A percentile compares a stretch with the other conserved stretches of the same genome.
Evolutionary conservation across 2,113 vertebrate species (phyloP).

Genomic region (Monopterus albus): DNA sequence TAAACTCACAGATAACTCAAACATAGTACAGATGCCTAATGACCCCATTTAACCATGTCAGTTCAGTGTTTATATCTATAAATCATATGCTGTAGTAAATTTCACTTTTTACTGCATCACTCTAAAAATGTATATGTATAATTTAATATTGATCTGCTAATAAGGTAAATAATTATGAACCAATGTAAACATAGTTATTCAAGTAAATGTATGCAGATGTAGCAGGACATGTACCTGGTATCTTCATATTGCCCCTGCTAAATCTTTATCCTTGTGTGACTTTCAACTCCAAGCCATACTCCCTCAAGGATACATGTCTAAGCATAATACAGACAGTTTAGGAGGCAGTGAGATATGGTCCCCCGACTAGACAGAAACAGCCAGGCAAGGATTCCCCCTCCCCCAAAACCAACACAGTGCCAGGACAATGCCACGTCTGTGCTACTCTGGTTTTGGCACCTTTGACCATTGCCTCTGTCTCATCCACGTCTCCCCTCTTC

Average conservation of each 20-base stretch:
- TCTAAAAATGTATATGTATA: no score
- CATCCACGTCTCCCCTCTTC: slow-evolving; percentile 58
- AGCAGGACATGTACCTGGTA: slow-evolving; percentile 7
- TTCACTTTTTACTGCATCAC: slow-evolving; percentile 11
- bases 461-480: slow-evolving; percentile 61
- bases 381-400: slow-evolving; percentile 39
- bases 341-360: slow-evolving; percentile 66
- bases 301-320: slow-evolving; percentile 77
- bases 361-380: slow-evolving; percentile 53
- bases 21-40: slow-evolving; percentile 47
- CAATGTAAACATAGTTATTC: slow-evolving; percentile 6
- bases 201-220: slow-evolving; percentile 37
- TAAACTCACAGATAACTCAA: slow-evolving; percentile 54
- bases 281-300: slow-evolving; percentile 69
- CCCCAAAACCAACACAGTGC: slow-evolving; percentile 19
- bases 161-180: slow-evolving; percentile 3
- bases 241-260: slow-evolving; percentile 36
- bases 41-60: no score
- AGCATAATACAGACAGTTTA: slow-evolving; percentile 73
- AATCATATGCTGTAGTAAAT: slow-evolving; percentile 8
- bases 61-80: slow-evolving; percentile 27
- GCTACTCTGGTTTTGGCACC: slow-evolving; percentile 60
- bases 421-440: slow-evolving; percentile 60
- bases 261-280: slow-evolving; percentile 73
- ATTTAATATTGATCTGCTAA: slow-evolving; percentile 36